Base-by-base conservation (phyloP, 2,888 invertebrate genomes). In the Drosophila kambysellisi region DNA sequence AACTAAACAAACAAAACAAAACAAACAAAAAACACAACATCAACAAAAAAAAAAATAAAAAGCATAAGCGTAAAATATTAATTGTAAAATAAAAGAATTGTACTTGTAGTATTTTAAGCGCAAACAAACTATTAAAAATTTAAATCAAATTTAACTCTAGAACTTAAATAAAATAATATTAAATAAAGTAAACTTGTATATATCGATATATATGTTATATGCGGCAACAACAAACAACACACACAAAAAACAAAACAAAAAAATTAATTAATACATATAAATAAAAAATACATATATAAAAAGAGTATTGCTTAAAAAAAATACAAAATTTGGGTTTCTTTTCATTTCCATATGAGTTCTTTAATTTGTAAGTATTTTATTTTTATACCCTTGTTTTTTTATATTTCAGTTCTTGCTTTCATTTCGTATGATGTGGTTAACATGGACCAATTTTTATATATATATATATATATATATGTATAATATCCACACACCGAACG, bases 381-480 rank as follows among this genome's bases (percentile, higher is more conserved):
- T 53, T 54, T 0, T 15, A 32, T 52, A 58, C 32, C 17, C 15
- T 57, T 65, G 12, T 12, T 32, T 57, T 33, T 66, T 25, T 9
- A 9, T 20, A 15, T 60, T 54, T 74, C n/a, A 25, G 50, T 79
- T 84, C 57, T 69, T 64, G 46, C 33, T 52, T 70, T 76, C 6
- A 56, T 70, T 85, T 85, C 74, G 72, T 81, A 77, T 71, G 79
- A 79, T 88, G 88, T 87, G 90, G 82, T 90, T 88, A 88, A 83
- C 81, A 91, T 89, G 91, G 91, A 91, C 91, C 91, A 91, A 91
- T 91, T 91, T 91, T 91, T 88, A 85, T 82, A 87, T 58, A 81
- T 65, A 71, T 61, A 81, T 64, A 67, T 79, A 78, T 89, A 84
- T 82, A 85, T 59, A 76, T 64, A 63, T 60, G 80, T 78, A 78